Conservation (phyloP, 2,888 invertebrate genomes). For the Steromphala cineraria region DNA sequence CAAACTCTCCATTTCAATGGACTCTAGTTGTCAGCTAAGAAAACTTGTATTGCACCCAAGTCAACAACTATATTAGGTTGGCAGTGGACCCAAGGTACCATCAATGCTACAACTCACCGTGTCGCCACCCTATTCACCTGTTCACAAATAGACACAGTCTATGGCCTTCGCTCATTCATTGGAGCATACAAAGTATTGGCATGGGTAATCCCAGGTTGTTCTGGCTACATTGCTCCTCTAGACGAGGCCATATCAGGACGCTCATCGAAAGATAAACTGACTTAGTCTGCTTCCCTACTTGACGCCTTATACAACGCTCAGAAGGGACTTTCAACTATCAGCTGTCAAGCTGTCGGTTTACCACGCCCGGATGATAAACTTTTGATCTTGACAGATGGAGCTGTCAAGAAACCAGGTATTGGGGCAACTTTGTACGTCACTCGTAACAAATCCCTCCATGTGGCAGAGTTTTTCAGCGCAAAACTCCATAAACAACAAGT, state of each 20-base stretch:
- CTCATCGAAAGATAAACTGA: conserved; percentile 29
- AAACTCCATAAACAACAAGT: not conserved
- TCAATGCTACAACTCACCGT: conserved; percentile 32
- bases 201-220: conserved; percentile 24
- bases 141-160: not conserved
- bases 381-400: conserved; percentile 29
- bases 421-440: no score
- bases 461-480: no score
- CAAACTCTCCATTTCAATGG: conserved; percentile 22
- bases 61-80: conserved; percentile 32
- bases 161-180: conserved; percentile 11
- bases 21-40: conserved; percentile 32
- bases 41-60: conserved; percentile 29
- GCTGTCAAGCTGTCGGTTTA: conserved; percentile 26
- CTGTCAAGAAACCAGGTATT: no score
- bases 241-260: conserved; percentile 26
- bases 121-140: conserved; percentile 7
- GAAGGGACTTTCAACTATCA: not conserved
- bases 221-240: no score
- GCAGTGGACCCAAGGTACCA: conserved; percentile 38
- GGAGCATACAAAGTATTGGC: conserved; percentile 30
- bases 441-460: no score
- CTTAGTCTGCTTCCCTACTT: conserved; percentile 24
- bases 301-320: conserved; percentile 26
- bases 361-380: conserved; percentile 25